These are phyloP conservation scores for Notamacropus eugenii DNA, from an alignment of 2,797 vertebrate genomes.

Conservation along the genomic window DNA sequence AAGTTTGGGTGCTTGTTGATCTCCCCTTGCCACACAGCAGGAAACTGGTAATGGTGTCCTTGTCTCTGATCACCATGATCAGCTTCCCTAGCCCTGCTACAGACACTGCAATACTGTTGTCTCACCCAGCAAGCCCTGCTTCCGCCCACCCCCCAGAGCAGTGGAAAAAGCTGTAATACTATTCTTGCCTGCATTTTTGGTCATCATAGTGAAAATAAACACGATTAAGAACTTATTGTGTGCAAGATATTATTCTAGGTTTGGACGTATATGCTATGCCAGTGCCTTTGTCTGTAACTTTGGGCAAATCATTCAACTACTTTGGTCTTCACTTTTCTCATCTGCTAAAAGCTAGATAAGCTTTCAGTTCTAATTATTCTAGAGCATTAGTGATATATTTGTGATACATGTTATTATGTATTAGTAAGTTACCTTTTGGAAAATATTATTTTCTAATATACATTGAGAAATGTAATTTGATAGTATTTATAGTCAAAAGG, in stretches of 20 bases:
- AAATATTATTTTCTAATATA: background rate
- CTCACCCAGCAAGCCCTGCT: no score
- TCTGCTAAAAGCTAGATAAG: background rate
- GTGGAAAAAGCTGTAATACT: no score
- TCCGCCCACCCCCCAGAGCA: no score
- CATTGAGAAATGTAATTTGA: background rate
- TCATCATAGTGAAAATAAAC: background rate
- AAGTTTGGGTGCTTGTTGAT: slow-evolving; percentile 97
- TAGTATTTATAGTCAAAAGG: background rate
- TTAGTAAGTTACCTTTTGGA: background rate
- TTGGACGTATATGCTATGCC: background rate
- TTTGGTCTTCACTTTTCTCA: background rate
- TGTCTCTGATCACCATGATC: slow-evolving; percentile 94
- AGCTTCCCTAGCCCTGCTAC: slow-evolving; percentile 93
- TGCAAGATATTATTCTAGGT: background rate
- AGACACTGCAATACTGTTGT: no score
- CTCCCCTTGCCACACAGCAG: slow-evolving; percentile 93
- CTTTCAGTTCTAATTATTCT: background rate
- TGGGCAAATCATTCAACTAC: background rate
- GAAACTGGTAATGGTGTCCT: slow-evolving; percentile 95
- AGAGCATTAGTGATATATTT: background rate
- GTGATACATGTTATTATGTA: background rate
- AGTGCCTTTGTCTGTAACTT: background rate
- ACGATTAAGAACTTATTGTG: background rate
- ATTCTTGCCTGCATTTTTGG: background rate